Conservation (phyloP, 2,113 vertebrate species). For the Passer domesticus region DNA sequence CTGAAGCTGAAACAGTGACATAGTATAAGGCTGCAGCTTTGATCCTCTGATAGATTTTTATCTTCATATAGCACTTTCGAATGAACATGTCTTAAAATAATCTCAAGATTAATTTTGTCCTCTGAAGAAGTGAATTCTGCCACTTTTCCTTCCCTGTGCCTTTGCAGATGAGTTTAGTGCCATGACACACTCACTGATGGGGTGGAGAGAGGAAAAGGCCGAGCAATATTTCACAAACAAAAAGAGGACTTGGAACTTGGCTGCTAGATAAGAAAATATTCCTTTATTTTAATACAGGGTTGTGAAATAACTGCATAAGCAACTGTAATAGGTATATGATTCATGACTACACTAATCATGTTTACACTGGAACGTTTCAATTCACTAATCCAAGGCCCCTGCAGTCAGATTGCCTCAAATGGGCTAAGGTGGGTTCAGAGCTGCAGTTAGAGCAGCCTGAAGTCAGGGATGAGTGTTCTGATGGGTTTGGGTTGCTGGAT, state of each 20-base stretch:
- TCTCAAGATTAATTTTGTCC: not conserved
- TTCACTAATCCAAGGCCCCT: not conserved
- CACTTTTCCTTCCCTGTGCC: not conserved
- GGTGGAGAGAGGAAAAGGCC: not conserved
- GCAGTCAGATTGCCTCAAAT: not conserved
- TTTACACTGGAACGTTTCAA: conserved; percentile 35
- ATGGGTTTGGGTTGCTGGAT: not conserved
- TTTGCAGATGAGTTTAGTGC: not conserved
- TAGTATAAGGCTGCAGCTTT: not conserved
- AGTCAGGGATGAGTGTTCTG: not conserved
- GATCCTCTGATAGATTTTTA: not conserved
- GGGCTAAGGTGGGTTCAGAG: not conserved
- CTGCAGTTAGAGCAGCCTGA: not conserved
- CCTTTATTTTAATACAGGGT: conserved; percentile 2
- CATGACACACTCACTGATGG: not conserved
- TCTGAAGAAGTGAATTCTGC: not conserved
- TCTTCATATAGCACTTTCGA: not conserved
- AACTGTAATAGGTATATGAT: not conserved
- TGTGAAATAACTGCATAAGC: conserved; percentile 19
- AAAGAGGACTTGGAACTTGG: not conserved
- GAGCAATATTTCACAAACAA: not conserved
- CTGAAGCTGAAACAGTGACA: conserved; percentile 78
- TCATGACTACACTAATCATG: not conserved
- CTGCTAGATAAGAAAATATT: conserved; percentile 13
- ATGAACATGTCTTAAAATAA: not conserved